Conservation (phyloP, 2,113 vertebrate genomes). For the Nycticebus coucang region DNA sequence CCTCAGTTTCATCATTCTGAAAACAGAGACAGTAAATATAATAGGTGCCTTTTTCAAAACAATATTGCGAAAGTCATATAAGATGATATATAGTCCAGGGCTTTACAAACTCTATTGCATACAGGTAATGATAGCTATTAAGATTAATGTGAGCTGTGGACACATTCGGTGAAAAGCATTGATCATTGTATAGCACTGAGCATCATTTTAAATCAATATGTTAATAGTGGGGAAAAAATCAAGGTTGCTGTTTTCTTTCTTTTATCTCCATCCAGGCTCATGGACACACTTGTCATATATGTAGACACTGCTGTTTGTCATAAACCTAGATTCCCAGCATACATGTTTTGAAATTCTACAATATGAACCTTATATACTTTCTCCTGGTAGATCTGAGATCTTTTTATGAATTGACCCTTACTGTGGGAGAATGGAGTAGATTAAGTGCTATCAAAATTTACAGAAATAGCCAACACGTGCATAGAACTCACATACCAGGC, state of each 20-base stretch:
- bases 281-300: not conserved
- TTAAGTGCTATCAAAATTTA: not conserved
- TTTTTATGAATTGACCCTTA: not conserved
- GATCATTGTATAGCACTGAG: not conserved
- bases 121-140: not conserved
- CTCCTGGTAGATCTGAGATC: not conserved
- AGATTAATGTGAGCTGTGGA: not conserved
- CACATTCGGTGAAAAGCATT: not conserved
- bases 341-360: constrained; percentile 13
- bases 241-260: not conserved
- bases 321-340: not conserved
- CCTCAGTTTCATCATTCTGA: not conserved
- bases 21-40: not conserved
- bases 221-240: not conserved
- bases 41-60: constrained; percentile 31
- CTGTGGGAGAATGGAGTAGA: not conserved
- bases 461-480: not conserved
- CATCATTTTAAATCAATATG: not conserved
- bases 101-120: not conserved
- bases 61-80: not conserved
- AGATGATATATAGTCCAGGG: not conserved
- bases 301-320: not conserved
- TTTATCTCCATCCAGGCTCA: not conserved
- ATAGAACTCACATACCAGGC: too few species aligned
- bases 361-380: not conserved